Evolutionary conservation across 2,888 invertebrate genomes (phyloP).

Genomic region (Onchidella celtica): DNA sequence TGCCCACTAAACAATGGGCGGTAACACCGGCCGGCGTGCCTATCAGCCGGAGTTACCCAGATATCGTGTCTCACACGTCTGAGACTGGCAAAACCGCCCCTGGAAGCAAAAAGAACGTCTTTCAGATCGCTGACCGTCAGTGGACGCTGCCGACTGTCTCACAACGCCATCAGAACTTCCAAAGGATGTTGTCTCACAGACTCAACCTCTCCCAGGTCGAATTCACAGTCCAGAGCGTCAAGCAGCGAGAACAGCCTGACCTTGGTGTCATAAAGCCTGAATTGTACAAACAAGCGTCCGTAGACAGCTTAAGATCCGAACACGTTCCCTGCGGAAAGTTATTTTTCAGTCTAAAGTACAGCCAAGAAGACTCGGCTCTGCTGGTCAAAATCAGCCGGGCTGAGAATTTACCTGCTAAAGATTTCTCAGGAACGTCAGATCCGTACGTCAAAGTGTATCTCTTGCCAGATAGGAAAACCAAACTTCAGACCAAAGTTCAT

Average conservation of each 20-base stretch:
- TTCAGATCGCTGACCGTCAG: slow-evolving; percentile 85
- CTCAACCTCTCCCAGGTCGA: slow-evolving; percentile 89
- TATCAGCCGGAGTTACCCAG: slow-evolving; percentile 77
- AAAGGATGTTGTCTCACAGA: slow-evolving; percentile 89
- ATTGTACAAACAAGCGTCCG: slow-evolving; percentile 81
- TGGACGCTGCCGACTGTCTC: slow-evolving; percentile 91
- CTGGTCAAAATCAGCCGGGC: slow-evolving; percentile 88
- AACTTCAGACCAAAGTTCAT: slow-evolving; percentile 90
- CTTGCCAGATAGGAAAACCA: slow-evolving; percentile 91
- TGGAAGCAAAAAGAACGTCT: slow-evolving; percentile 57
- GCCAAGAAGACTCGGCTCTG: slow-evolving; percentile 89
- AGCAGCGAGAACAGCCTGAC: slow-evolving; percentile 81
- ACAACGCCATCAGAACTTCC: slow-evolving; percentile 90
- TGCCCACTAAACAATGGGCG: slow-evolving; percentile 35
- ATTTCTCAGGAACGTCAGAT: slow-evolving; percentile 91
- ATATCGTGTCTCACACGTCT: slow-evolving; percentile 56
- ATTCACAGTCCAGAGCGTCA: slow-evolving; percentile 83
- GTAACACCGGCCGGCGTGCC: slow-evolving; percentile 54
- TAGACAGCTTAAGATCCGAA: slow-evolving; percentile 71
- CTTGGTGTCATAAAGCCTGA: slow-evolving; percentile 77
- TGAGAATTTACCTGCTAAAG: slow-evolving; percentile 90
- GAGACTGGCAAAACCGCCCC: slow-evolving; percentile 43
- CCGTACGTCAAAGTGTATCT: slow-evolving; percentile 93
- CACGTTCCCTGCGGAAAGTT: slow-evolving; percentile 86
- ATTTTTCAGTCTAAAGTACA: slow-evolving; percentile 90